Evolutionary conservation across 2,888 invertebrate genomes (phyloP).

Genomic region (Melinopterus prodromus): DNA sequence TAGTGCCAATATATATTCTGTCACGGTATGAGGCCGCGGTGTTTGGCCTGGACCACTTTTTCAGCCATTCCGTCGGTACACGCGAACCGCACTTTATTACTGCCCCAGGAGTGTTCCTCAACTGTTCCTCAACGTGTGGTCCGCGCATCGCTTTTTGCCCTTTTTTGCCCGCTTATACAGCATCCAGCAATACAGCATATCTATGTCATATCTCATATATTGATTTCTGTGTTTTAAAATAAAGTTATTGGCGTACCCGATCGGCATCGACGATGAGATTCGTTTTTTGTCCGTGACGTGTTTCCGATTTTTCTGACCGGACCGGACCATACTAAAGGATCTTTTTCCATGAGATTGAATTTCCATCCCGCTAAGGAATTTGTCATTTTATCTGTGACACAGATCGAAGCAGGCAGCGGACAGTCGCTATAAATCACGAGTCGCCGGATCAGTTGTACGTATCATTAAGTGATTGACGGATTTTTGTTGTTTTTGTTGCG

Average conservation of each 20-base stretch:
- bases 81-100: conserved; percentile 29
- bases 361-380: conserved; percentile 8
- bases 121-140: conserved; percentile 38
- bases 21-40: conserved; percentile 42
- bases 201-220: conserved; percentile 38
- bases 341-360: background rate
- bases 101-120: conserved; percentile 34
- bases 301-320: conserved; percentile 17
- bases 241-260: conserved; percentile 36
- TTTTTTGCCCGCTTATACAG: conserved; percentile 18
- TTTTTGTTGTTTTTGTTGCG: conserved; percentile 12
- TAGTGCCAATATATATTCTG: conserved; percentile 44
- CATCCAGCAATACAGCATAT: conserved; percentile 26
- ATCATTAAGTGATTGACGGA: conserved; percentile 17
- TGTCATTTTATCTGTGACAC: conserved; percentile 18
- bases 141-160: conserved; percentile 17
- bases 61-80: conserved; percentile 31
- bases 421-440: conserved; percentile 19
- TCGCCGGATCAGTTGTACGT: conserved; percentile 12
- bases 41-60: conserved; percentile 46
- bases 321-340: background rate
- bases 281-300: conserved; percentile 27
- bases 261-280: conserved; percentile 31
- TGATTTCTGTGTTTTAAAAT: conserved; percentile 34
- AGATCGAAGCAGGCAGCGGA: background rate